A percentile compares a stretch with the other conserved stretches of the same genome.
Evolutionary conservation across 2,888 invertebrate species (phyloP).

Genomic region (Diogma glabrata): DNA sequence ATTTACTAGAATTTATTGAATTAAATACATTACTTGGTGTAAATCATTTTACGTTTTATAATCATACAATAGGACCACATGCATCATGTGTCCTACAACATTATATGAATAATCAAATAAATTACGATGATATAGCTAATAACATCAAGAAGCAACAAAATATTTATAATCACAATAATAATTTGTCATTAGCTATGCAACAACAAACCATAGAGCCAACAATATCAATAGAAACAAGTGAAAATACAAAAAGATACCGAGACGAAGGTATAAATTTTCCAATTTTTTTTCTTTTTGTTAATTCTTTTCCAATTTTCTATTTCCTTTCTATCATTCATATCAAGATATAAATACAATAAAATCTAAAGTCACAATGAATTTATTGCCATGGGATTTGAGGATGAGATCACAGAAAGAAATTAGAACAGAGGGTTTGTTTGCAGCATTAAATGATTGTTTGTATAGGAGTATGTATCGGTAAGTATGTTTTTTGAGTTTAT

Average conservation of each 20-base stretch:
- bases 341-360: too few relatives aligned
- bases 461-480: constrained; percentile 72
- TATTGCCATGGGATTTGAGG: constrained; percentile 55
- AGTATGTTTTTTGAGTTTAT: background rate
- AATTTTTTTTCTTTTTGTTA: too few relatives aligned
- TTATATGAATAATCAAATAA: constrained; percentile 32
- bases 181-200: background rate
- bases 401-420: constrained; percentile 83
- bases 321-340: too few relatives aligned
- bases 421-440: constrained; percentile 83
- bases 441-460: constrained; percentile 85
- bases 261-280: too few relatives aligned
- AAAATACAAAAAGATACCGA: too few relatives aligned
- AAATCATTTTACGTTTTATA: constrained; percentile 82
- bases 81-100: constrained; percentile 65
- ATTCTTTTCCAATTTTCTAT: too few relatives aligned
- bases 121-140: too few relatives aligned
- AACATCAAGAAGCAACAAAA: too few relatives aligned
- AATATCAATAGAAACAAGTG: too few relatives aligned
- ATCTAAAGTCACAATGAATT: constrained; percentile 29
- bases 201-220: too few relatives aligned
- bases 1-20: constrained; percentile 82
- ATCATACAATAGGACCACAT: constrained; percentile 70
- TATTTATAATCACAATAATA: background rate
- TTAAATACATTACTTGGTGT: constrained; percentile 73